phyloP scores from a whole-genome alignment of 2,113 vertebrate species.

The Oryzias woworae region DNA sequence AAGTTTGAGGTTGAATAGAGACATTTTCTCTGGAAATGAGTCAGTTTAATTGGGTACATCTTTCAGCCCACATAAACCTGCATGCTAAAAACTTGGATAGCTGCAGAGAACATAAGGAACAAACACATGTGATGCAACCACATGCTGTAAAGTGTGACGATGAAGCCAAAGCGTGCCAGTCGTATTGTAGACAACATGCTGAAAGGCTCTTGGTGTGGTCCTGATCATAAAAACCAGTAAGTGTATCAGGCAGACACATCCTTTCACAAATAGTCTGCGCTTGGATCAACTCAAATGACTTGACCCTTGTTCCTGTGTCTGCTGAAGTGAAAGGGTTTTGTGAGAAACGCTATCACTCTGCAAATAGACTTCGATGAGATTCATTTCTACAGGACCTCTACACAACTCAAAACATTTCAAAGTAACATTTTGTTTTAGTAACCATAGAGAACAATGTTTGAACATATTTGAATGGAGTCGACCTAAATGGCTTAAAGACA shows the following conservation, averaged over 20 bases:
- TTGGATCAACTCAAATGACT: too few species aligned
- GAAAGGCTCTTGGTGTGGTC: constrained; percentile 35
- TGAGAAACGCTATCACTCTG: too few species aligned
- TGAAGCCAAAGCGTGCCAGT: constrained; percentile 31
- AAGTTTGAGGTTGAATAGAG: constrained; percentile 38
- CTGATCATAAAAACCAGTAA: constrained; percentile 18
- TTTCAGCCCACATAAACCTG: constrained; percentile 27
- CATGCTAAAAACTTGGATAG: constrained; percentile 18
- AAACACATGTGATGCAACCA: neutral
- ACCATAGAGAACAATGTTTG: too few species aligned
- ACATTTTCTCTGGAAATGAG: constrained; percentile 37
- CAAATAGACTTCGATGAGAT: too few species aligned
- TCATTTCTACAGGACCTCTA: too few species aligned
- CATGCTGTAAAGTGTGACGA: constrained; percentile 1
- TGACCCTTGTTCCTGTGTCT: too few species aligned
- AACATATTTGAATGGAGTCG: too few species aligned
- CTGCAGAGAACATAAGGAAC: constrained; percentile 1
- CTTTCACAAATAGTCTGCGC: neutral
- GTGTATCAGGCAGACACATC: constrained; percentile 16
- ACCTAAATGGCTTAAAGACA: too few species aligned
- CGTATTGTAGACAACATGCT: constrained; percentile 32
- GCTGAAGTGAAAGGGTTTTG: too few species aligned
- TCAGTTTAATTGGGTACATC: constrained; percentile 36
- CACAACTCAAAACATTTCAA: too few species aligned
- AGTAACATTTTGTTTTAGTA: too few species aligned